These are phyloP conservation scores for Sander vitreus DNA, from an alignment of 2,113 vertebrate genomes.

Conservation along the genomic window DNA sequence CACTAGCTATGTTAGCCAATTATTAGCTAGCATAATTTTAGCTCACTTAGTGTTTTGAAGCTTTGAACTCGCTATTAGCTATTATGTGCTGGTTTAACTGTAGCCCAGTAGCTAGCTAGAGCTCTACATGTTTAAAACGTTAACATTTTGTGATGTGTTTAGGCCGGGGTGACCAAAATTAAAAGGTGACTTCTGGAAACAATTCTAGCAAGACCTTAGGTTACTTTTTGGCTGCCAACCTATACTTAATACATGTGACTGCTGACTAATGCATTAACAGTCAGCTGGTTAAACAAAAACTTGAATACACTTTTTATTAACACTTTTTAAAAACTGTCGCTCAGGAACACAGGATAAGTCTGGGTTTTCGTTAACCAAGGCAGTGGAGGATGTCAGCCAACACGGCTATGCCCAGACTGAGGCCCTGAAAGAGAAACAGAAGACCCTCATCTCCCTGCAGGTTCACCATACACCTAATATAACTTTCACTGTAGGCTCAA, in stretches of 20 bases:
- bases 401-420: conserved; percentile 47
- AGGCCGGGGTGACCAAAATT: not conserved
- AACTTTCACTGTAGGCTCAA: not conserved
- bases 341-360: conserved; percentile 2
- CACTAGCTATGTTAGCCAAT: not conserved
- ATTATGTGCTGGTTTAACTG: not conserved
- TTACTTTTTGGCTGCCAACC: not conserved
- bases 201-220: not conserved
- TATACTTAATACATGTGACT: not conserved
- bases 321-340: too few species aligned
- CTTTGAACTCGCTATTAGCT: not conserved
- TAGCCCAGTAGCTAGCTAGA: not conserved
- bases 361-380: conserved; percentile 54
- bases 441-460: conserved; percentile 65
- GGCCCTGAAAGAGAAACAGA: conserved; percentile 65
- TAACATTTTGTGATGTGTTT: not conserved
- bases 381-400: conserved; percentile 65
- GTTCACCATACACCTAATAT: conserved; percentile 33
- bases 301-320: not conserved
- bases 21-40: not conserved
- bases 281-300: not conserved
- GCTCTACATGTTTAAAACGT: not conserved
- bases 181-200: not conserved
- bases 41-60: not conserved
- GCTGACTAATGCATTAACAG: not conserved